These are phyloP conservation scores for Dascillus cervinus DNA, from an alignment of 2,888 invertebrate genomes.

Conservation along the genomic window DNA sequence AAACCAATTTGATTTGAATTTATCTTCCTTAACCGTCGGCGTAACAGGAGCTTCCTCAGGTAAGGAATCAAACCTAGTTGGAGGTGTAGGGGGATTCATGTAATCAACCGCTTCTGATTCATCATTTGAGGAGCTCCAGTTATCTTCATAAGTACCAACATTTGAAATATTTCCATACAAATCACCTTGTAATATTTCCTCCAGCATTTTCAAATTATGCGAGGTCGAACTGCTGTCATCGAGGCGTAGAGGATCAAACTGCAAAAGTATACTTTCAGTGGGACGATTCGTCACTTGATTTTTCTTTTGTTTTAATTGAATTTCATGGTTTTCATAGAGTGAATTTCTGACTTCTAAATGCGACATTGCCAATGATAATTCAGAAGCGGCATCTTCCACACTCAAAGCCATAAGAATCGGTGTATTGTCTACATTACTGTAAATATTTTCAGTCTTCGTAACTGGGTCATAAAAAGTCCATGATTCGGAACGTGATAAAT, in stretches of 20 bases:
- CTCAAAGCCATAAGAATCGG: constrained; percentile 25
- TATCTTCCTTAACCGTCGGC: constrained; percentile 11
- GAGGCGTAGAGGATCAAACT: constrained; percentile 58
- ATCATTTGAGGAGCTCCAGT: constrained; percentile 42
- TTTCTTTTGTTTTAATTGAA: constrained; percentile 17
- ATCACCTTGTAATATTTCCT: constrained; percentile 61
- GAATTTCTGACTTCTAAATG: constrained; percentile 31
- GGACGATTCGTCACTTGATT: constrained; percentile 17
- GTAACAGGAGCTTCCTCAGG: constrained; percentile 40
- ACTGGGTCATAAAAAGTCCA: constrained; percentile 47
- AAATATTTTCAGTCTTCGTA: constrained; percentile 19
- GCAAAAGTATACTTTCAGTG: constrained; percentile 58
- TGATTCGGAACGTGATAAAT: constrained; percentile 43
- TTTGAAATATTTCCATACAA: constrained; percentile 54
- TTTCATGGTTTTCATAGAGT: constrained; percentile 43
- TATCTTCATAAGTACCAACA: constrained; percentile 39
- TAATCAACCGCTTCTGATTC: constrained; percentile 46
- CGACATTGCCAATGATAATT: constrained; percentile 14
- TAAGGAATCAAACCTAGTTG: constrained; percentile 58
- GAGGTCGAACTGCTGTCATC: constrained; percentile 35
- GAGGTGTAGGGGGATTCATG: constrained; percentile 54
- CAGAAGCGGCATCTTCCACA: constrained; percentile 12
- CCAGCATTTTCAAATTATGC: constrained; percentile 56
- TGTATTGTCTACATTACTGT: constrained; percentile 31
- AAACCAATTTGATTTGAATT: constrained; percentile 32